Conservation (phyloP, 2,797 vertebrate species). For the Acomys russatus region DNA sequence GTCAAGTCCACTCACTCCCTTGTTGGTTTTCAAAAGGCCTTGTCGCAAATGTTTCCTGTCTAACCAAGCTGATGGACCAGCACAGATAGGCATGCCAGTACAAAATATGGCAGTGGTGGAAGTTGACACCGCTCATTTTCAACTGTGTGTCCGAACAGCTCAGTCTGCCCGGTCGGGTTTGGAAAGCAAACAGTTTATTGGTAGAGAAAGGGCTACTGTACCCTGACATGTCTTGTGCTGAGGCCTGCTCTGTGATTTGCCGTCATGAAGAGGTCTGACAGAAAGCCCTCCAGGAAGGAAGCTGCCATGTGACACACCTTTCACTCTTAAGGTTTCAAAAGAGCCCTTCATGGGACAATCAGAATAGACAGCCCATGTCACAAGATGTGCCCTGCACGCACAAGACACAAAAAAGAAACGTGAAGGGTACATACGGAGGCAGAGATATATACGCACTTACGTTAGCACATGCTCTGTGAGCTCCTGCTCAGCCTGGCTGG, state of each 20-base stretch:
- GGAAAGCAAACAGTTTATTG: conserved; percentile 86
- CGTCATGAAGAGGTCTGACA: conserved; percentile 78
- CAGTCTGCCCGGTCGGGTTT: conserved; percentile 87
- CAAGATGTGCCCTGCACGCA: neutral
- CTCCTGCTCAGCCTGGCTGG: conserved; percentile 87
- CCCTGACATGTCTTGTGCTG: conserved; percentile 59
- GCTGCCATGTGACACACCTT: conserved; percentile 11
- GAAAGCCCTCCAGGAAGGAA: conserved; percentile 63
- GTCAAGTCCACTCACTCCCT: neutral
- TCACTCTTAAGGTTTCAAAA: neutral
- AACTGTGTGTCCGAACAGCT: conserved; percentile 88
- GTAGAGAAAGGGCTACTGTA: conserved; percentile 81
- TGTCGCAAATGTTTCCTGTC: conserved; percentile 80
- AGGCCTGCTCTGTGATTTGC: neutral
- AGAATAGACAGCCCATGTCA: neutral
- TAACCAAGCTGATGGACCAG: conserved; percentile 79
- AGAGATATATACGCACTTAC: conserved; percentile 78
- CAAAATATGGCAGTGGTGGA: conserved; percentile 85
- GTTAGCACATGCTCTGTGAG: conserved; percentile 72
- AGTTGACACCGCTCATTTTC: conserved; percentile 88
- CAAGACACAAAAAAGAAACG: neutral
- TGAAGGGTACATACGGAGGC: neutral
- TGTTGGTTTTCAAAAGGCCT: neutral
- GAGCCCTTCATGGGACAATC: neutral
- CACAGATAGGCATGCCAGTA: conserved; percentile 75